Conservation (phyloP, 2,113 vertebrate species). For the Tachuris rubrigastra region DNA sequence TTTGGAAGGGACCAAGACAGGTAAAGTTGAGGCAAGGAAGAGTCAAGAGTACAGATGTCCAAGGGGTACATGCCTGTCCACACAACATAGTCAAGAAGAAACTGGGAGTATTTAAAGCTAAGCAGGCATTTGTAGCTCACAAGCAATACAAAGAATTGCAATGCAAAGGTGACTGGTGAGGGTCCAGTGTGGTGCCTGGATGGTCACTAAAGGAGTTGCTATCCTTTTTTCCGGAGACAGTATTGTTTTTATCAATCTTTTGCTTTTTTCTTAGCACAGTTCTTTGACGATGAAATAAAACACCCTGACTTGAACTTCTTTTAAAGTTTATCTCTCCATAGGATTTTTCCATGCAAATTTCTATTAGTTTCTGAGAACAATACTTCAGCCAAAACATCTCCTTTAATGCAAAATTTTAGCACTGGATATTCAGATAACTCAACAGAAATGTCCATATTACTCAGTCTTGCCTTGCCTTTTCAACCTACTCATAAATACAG, state of each 20-base stretch:
- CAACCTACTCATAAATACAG: background rate
- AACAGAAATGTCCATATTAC: background rate
- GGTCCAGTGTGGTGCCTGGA: background rate
- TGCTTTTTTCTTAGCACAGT: background rate
- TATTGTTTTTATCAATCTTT: background rate
- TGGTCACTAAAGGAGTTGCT: background rate
- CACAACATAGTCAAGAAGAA: background rate
- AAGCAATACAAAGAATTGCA: background rate
- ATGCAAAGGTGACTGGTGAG: background rate
- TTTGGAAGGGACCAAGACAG: background rate
- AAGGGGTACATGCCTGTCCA: rapidly evolving
- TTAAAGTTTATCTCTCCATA: background rate
- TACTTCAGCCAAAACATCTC: background rate
- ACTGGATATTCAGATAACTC: background rate
- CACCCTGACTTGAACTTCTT: background rate
- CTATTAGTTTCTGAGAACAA: background rate
- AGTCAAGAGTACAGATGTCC: rapidly evolving
- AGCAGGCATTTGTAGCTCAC: background rate
- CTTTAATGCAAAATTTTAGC: background rate
- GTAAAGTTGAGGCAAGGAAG: background rate
- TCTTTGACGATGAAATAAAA: background rate
- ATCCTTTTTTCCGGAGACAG: background rate
- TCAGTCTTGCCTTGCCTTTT: background rate
- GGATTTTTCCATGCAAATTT: background rate
- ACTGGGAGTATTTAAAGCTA: background rate